These are phyloP conservation scores for Colletes collaris DNA, from an alignment of 2,888 invertebrate genomes.

Conservation along the genomic window DNA sequence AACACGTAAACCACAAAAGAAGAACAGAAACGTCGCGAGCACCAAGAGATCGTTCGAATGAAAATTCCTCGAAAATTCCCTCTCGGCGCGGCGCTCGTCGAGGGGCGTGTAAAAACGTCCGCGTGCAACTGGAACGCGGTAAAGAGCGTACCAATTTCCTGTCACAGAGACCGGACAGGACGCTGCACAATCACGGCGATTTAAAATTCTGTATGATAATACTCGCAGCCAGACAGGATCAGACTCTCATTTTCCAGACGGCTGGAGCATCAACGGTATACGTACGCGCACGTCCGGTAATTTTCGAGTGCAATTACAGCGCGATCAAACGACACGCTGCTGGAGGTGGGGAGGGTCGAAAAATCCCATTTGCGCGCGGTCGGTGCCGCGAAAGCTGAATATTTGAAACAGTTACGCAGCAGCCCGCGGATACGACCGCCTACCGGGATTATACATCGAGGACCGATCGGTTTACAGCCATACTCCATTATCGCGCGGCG, in stretches of 20 bases:
- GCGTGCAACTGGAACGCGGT: too few relatives aligned
- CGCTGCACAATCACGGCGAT: slow-evolving; percentile 22
- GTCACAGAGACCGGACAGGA: too few relatives aligned
- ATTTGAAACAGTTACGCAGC: slow-evolving; percentile 37
- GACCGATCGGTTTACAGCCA: slow-evolving; percentile 57
- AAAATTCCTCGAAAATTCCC: too few relatives aligned
- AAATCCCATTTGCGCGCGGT: slow-evolving; percentile 50
- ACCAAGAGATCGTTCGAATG: too few relatives aligned
- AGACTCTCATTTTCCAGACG: slow-evolving; percentile 50
- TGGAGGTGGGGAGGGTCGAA: slow-evolving; percentile 6
- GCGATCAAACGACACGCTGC: slow-evolving; percentile 56
- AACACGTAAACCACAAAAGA: too few relatives aligned
- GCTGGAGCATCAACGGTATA: slow-evolving; percentile 24
- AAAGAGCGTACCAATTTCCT: too few relatives aligned
- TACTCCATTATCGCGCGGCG: slow-evolving; percentile 50
- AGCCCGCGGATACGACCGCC: slow-evolving; percentile 9
- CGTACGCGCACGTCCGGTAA: slow-evolving; percentile 32
- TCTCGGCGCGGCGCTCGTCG: too few relatives aligned
- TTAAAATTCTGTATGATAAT: slow-evolving; percentile 50
- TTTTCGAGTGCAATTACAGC: slow-evolving; percentile 60
- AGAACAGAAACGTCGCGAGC: too few relatives aligned
- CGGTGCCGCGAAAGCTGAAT: slow-evolving; percentile 33
- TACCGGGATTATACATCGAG: slow-evolving; percentile 50
- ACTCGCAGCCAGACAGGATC: slow-evolving; percentile 11
- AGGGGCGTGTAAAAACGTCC: too few relatives aligned